Evolutionary conservation across 1,140 invertebrate genomes (phyloP), one percentile per base, ranked within the genome.

Genomic region (Trissolcus basalis): DNA sequence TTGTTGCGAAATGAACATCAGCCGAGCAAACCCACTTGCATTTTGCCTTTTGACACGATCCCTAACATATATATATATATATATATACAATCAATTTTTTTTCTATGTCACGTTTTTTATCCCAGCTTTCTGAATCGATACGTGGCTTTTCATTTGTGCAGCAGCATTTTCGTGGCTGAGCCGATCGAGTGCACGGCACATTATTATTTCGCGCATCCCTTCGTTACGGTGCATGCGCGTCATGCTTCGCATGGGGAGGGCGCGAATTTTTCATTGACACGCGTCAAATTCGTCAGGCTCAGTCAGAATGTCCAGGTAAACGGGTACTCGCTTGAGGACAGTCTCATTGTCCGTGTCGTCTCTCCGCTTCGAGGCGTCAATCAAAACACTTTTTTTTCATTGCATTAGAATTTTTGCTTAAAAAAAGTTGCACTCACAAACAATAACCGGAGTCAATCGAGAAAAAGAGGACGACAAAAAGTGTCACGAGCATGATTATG

Each of bases 121-220:
- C 14, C 13, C 8, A 8, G 8, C 45, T 10, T 27, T 64, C 55
- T 39, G 14, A 64, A 64, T 63, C 59, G 27, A 63, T 54, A 35
- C 41, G 12, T 48, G 19, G 43, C 60, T 64, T 64, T 64, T 65
- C 53, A 65, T 49, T 55, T 19, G 16, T 12, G 11, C n/a, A 59
- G 45, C 60, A 53, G 2, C 16, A 58, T 61, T 68, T 74, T 67
- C 27, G 56, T 55, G 61, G 56, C 49, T 19, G 19, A 48, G 48
- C 56, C 65, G 54, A 75, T 69, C 58, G 59, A 75, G 59, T 69
- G 59, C 72, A 54, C 12, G 54, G 44, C 54, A 47, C 64, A 69
- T 69, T 69, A 75, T 75, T 75, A 69, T 69, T 75, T 64, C 45
- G 64, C 33, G 39, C 53, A 33, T 69, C 56, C 58, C 72, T 75